Conservation (phyloP, 2,797 vertebrate genomes). For the Anas capensis region DNA sequence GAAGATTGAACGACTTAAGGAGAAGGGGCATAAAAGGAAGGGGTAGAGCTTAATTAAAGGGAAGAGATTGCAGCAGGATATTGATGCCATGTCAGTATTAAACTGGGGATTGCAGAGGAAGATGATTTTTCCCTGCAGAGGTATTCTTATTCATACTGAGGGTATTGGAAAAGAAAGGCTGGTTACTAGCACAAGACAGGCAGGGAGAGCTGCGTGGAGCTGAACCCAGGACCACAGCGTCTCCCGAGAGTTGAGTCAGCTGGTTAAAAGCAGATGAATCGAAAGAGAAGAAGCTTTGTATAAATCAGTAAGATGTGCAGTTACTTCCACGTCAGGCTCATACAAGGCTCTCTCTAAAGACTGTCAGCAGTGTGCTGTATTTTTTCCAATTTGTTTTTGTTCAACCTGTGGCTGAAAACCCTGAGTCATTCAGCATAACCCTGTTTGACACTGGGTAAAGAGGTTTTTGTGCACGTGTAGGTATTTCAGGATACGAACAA, state of each 20-base stretch:
- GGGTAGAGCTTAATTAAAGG: constrained; percentile 66
- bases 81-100: constrained; percentile 46
- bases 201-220: background rate
- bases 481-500: background rate
- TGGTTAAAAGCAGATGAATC: constrained; percentile 47
- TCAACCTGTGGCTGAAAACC: background rate
- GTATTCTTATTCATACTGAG: constrained; percentile 42
- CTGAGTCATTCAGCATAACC: background rate
- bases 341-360: background rate
- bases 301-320: constrained; percentile 21
- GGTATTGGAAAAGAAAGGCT: constrained; percentile 10
- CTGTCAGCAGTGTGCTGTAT: background rate
- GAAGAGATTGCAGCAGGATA: constrained; percentile 31
- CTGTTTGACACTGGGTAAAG: background rate
- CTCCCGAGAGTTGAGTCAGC: constrained; percentile 23
- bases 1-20: background rate
- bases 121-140: constrained; percentile 27
- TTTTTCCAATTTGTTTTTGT: constrained; percentile 13
- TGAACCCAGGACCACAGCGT: background rate
- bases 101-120: constrained; percentile 28
- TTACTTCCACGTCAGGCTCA: background rate
- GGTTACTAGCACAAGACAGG: background rate
- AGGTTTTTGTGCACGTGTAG: background rate
- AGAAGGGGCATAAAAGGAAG: constrained; percentile 55
- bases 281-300: background rate